These are phyloP conservation scores for Dunckerocampus dactyliophorus DNA, from an alignment of 2,113 vertebrate species.

Conservation along the genomic window DNA sequence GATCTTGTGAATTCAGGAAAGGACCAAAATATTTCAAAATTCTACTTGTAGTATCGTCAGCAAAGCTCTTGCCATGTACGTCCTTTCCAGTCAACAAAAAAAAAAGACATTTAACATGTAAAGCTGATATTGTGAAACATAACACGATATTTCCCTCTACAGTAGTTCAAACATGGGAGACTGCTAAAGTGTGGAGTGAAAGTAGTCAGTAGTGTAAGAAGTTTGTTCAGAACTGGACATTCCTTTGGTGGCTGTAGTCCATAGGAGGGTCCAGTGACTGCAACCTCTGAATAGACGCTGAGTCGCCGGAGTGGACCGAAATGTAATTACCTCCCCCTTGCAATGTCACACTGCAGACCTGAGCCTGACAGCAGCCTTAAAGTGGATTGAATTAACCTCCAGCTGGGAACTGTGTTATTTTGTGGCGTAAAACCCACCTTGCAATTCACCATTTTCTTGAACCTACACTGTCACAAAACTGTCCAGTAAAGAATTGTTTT, in stretches of 20 bases:
- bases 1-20: too few species aligned
- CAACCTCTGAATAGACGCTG: constrained; percentile 63
- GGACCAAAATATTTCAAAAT: too few species aligned
- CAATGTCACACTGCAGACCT: constrained; percentile 68
- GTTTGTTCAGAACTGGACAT: constrained; percentile 42
- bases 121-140: neutral
- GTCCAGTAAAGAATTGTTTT: constrained; percentile 26
- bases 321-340: constrained; percentile 72
- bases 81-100: too few species aligned
- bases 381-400: constrained; percentile 73
- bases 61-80: too few species aligned
- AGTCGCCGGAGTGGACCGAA: constrained; percentile 65
- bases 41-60: too few species aligned
- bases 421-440: constrained; percentile 44
- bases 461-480: constrained; percentile 30
- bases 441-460: constrained; percentile 34
- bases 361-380: constrained; percentile 64
- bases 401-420: constrained; percentile 48
- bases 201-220: constrained; percentile 19
- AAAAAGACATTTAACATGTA: too few species aligned
- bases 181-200: neutral
- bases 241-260: constrained; percentile 53
- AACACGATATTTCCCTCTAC: neutral
- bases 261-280: constrained; percentile 54
- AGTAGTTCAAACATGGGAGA: constrained; percentile 7